Evolutionary conservation across 2,888 invertebrate species (phyloP), one percentile per base, ranked within the genome.

Genomic region (Pediacus dermestoides): DNA sequence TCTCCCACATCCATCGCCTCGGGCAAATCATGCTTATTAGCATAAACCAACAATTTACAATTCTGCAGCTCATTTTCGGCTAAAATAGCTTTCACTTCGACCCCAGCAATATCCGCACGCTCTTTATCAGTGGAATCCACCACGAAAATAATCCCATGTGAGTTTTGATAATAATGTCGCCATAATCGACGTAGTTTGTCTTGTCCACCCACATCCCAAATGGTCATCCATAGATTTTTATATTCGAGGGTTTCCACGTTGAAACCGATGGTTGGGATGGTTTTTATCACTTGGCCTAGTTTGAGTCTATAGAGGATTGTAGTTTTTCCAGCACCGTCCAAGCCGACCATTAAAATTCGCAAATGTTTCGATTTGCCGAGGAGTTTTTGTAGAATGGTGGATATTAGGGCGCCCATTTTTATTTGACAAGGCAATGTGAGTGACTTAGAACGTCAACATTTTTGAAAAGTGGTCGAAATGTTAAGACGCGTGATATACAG

Each of bases 191-290:
- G 78, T 58, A 96, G 95, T 74, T 94, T 95, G 68, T 93, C 92
- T 68, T 95, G 94, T 44, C 95, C 95, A 63, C 95, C 95, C 41
- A 96, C 94, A 70, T 96, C 95, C 95, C 95, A 96, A 6, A 96
- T 94, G 10, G 94, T 96, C 68, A 95, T 95, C 66, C 88, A 88
- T 60, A 96, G 93, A 72, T 95, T 96, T 75, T 93, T 94, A 74
- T 96, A 95, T 67, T 96, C 95, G 2, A 96, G 94, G 2, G 94
- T 95, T 69, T 96, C 95, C 23, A 96, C 95, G 67, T 96, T 96
- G 70, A 96, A 96, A 7, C 95, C 94, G 51, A 95, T 94, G 0
- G 95, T 95, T 26, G 95, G 95, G 70, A 95, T 95, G 28, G 95
- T 95, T 13, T 94, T 93, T 6, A 95, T 93, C 51, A 95, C 90